phyloP scores from a whole-genome alignment of 2,113 vertebrate genomes.

The Platanista minor region DNA sequence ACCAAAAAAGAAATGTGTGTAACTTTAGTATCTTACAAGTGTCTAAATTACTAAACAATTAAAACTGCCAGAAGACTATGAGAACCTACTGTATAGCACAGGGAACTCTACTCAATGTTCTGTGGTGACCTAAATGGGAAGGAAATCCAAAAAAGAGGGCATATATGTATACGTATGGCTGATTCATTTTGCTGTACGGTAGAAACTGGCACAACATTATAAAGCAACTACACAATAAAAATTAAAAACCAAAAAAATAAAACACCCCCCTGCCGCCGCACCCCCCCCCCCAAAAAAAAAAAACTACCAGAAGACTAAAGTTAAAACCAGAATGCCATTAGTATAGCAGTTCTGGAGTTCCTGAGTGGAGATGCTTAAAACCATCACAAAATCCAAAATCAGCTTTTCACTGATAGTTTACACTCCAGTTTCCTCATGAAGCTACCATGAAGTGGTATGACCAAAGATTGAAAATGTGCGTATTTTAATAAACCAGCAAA shows the following conservation, averaged over 20 bases:
- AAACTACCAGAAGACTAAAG: neutral
- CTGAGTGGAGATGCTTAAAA: neutral
- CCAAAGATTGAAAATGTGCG: neutral
- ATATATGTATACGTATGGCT: no score
- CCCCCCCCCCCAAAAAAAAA: neutral
- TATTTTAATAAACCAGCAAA: neutral
- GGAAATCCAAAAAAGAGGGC: no score
- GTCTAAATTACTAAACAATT: neutral
- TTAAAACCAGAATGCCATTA: neutral
- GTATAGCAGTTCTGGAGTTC: neutral
- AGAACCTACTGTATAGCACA: no score
- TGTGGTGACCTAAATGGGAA: no score
- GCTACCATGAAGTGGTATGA: neutral
- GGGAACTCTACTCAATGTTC: no score
- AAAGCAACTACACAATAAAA: no score
- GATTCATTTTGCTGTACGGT: no score
- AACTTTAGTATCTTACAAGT: slow-evolving; percentile 1
- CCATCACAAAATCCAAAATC: neutral
- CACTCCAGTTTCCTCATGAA: neutral
- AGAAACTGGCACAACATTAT: no score
- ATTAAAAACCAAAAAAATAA: no score
- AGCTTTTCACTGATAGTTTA: neutral
- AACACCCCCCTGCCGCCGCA: no score
- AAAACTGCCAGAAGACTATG: neutral
- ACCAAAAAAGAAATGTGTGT: neutral